Conservation (phyloP, 2,888 invertebrate genomes). For the Terebella lapidaria region DNA sequence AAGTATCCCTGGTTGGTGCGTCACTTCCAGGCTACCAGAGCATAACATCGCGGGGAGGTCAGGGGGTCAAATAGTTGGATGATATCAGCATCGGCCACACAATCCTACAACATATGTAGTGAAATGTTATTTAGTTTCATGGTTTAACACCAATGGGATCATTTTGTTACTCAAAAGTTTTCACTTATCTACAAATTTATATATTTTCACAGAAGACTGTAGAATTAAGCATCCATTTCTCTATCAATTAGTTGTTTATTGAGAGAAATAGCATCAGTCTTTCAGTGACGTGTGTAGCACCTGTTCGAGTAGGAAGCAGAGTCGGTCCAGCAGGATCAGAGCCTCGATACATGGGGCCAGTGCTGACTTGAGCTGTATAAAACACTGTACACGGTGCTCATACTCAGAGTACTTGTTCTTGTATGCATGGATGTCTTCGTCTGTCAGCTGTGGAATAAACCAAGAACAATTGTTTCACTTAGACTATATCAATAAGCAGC, state of each 20-base stretch:
- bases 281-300: no score
- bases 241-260: no score
- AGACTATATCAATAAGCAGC: no score
- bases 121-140: no score
- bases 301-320: conserved; percentile 70
- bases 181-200: no score
- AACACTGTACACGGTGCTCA: conserved; percentile 50
- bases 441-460: conserved; percentile 11
- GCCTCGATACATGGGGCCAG: conserved; percentile 77
- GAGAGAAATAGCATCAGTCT: no score
- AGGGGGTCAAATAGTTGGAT: conserved; percentile 78
- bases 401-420: conserved; percentile 1
- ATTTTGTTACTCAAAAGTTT: no score
- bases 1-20: no score
- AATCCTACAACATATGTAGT: conserved; percentile 14
- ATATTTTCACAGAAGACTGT: no score
- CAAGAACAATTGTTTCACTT: background rate
- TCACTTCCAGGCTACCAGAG: no score
- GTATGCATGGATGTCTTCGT: conserved; percentile 9
- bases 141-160: no score
- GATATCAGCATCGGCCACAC: conserved; percentile 59
- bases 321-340: conserved; percentile 75
- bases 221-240: no score
- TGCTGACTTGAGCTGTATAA: conserved; percentile 71
- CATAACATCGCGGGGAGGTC: conserved; percentile 77